Percentiles rank a stretch among this genome's conserved stretches.
phyloP scores from a whole-genome alignment of 2,113 vertebrate genomes.

The Oncorhynchus masou region DNA sequence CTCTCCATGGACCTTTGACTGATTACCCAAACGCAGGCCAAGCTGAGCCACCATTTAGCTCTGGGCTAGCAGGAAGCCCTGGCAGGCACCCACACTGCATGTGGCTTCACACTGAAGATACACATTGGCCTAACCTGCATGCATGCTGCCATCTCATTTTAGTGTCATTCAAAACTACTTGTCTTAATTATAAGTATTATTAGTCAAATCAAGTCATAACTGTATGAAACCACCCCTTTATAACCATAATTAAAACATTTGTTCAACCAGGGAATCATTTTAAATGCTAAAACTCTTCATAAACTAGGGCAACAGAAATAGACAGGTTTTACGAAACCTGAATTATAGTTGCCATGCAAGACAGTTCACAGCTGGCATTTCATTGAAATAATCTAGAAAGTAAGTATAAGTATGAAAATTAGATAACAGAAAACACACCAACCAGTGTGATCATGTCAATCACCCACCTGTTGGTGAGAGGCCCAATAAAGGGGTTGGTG shows the following conservation, averaged over 20 bases:
- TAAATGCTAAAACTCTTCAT: too few relatives aligned
- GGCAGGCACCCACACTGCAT: not conserved
- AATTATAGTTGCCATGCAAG: not conserved
- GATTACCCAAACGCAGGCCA: not conserved
- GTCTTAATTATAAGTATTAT: not conserved
- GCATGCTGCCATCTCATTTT: not conserved
- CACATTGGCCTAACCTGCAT: not conserved
- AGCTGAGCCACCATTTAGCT: constrained; percentile 1
- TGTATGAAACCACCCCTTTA: not conserved
- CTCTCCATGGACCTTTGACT: constrained; percentile 1
- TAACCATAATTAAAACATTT: not conserved
- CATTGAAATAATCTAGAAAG: not conserved
- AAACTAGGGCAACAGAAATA: too few relatives aligned
- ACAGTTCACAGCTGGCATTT: not conserved
- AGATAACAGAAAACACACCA: not conserved
- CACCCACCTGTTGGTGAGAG: constrained; percentile 90
- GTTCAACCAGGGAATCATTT: too few relatives aligned
- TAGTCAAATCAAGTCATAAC: not conserved
- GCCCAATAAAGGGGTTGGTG: constrained; percentile 93
- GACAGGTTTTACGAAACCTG: too few relatives aligned
- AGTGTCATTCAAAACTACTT: not conserved
- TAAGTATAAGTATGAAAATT: not conserved
- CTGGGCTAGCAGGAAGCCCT: constrained; percentile 14
- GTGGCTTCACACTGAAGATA: not conserved
- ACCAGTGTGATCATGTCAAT: not conserved